Percentiles rank a stretch among this genome's conserved stretches.
Conservation (phyloP, 1,140 invertebrate genomes). For the Meteorus sp. region DNA sequence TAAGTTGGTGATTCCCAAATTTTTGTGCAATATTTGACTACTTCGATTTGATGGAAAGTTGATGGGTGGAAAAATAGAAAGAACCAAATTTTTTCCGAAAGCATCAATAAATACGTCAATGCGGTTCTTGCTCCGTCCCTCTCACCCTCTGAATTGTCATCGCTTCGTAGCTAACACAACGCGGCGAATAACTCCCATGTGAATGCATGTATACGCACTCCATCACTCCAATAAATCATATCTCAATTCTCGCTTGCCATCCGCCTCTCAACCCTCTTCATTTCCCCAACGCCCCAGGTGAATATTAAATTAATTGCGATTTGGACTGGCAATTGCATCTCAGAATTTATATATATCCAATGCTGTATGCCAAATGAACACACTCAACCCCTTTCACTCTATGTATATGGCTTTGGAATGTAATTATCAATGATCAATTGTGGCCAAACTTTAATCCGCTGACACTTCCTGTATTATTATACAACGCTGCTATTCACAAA, state of each 20-base stretch:
- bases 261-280: neutral
- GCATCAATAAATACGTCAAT: constrained; percentile 24
- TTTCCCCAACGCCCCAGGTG: constrained; percentile 17
- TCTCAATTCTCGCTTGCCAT: neutral
- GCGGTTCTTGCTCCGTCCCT: too few species aligned
- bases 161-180: constrained; percentile 8
- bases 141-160: constrained; percentile 17
- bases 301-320: constrained; percentile 35
- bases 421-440: neutral
- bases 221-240: constrained; percentile 21
- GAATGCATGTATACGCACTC: constrained; percentile 21
- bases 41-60: neutral
- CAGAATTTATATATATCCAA: constrained; percentile 27
- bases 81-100: neutral
- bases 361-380: constrained; percentile 17
- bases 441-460: neutral
- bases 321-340: constrained; percentile 20
- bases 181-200: constrained; percentile 18
- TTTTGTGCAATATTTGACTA: neutral
- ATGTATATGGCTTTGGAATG: too few species aligned
- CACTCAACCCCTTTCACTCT: constrained; percentile 1
- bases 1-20: too few species aligned
- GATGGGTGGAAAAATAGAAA: neutral
- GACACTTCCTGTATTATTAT: too few species aligned
- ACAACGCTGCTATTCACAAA: too few species aligned